Conservation (phyloP, 2,113 vertebrate species). For the Cottus gobio region DNA sequence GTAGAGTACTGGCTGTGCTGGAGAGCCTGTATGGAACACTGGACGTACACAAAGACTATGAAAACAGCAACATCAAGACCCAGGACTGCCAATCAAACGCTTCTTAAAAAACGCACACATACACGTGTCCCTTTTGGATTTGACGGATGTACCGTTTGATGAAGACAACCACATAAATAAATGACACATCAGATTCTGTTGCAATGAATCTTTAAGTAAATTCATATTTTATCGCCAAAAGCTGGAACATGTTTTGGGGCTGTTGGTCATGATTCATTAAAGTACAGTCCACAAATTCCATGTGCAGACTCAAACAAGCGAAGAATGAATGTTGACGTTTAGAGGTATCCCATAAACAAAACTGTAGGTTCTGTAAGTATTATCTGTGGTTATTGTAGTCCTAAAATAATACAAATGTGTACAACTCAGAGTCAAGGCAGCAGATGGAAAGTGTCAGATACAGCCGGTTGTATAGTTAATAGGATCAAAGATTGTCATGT, state of each 20-base stretch:
- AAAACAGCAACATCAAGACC: conserved; percentile 34
- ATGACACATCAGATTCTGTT: neutral
- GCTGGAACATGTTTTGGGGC: no score
- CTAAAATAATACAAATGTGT: neutral
- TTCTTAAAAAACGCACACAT: conserved; percentile 28
- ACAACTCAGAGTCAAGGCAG: neutral
- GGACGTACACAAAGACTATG: conserved; percentile 89
- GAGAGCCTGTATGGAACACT: conserved; percentile 85
- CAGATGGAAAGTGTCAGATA: no score
- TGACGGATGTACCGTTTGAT: neutral
- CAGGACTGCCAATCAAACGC: conserved; percentile 25
- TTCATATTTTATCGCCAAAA: neutral
- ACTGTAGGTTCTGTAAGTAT: neutral
- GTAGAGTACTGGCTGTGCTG: conserved; percentile 84
- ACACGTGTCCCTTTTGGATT: neutral
- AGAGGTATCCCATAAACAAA: neutral
- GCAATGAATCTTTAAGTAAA: neutral
- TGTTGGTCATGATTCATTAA: neutral
- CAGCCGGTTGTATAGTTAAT: no score
- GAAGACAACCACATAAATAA: neutral
- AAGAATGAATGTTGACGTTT: neutral
- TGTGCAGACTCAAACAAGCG: neutral
- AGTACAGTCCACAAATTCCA: neutral
- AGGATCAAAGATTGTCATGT: no score
- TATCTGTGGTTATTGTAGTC: neutral